Conservation (phyloP, 1,140 invertebrate genomes). For the Ceratina japonica region DNA sequence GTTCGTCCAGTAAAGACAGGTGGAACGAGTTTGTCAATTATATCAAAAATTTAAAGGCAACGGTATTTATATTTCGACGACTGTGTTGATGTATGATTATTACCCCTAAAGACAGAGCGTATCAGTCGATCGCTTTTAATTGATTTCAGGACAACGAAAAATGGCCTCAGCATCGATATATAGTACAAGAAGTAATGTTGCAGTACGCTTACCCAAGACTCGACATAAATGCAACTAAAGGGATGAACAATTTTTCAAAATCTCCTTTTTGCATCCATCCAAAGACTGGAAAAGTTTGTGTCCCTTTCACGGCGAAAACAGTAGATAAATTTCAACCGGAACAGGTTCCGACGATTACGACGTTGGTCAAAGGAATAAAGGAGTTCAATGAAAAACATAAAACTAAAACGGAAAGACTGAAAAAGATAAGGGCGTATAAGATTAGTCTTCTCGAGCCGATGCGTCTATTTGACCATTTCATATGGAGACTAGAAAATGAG, state of each 20-base stretch:
- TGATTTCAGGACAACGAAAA: conserved; percentile 69
- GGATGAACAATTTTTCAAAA: conserved; percentile 98
- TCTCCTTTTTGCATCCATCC: conserved; percentile 99
- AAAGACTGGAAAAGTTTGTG: conserved; percentile 96
- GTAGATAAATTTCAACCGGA: conserved; percentile 88
- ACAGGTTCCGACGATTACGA: conserved; percentile 87
- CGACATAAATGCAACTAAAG: conserved; percentile 97
- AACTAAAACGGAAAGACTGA: conserved; percentile 75
- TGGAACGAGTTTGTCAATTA: conserved; percentile 83
- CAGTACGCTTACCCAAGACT: conserved; percentile 95
- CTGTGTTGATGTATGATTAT: conserved; percentile 45
- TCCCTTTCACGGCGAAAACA: conserved; percentile 88
- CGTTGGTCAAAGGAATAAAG: conserved; percentile 84
- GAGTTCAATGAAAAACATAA: conserved; percentile 83
- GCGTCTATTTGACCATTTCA: conserved; percentile 86
- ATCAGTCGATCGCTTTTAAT: neutral
- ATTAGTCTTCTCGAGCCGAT: conserved; percentile 86
- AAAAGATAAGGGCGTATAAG: conserved; percentile 85
- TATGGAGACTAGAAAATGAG: conserved; percentile 81
- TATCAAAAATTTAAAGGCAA: conserved; percentile 73
- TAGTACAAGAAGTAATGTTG: conserved; percentile 90
- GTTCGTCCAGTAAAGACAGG: conserved; percentile 77
- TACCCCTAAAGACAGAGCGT: conserved; percentile 49
- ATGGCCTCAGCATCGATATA: conserved; percentile 75
- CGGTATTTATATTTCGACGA: conserved; percentile 58